Evolutionary conservation across 2,113 vertebrate genomes (phyloP), one percentile per base, ranked within the genome.

Genomic region (Sander vitreus): DNA sequence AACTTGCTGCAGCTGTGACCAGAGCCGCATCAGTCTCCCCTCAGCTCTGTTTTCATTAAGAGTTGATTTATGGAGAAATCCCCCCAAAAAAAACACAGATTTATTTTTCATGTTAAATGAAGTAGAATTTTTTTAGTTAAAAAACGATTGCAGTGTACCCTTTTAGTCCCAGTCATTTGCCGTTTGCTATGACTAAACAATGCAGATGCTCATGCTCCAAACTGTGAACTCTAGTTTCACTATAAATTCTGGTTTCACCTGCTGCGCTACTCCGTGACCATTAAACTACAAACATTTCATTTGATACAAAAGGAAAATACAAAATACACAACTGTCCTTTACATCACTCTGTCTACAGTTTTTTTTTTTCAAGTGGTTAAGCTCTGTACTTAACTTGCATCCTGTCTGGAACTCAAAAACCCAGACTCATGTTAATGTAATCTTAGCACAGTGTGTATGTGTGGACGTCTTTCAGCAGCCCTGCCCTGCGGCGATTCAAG

Each of bases 1-100:
- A 92, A 92, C 84, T 64, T 71, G 39, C 45, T 81, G 88, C 91
- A 91, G 90, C 87, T 93, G 92, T 81, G 90, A 78, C 88, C 85
- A 77, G 65, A 66, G 51, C 51, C 8, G 21, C 85, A 80, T 84
- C 82, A 75, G 73, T 72, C 73, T 71, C 50, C 27, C 19, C 58
- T 86, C 65, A 69, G 72, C 75, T 88, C 81, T 21, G 73, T 88
- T 87, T 86, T 92, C 88, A 92, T 88, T 83, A 91, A 47, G 50
- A 66, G 3, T 43, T 87, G 89, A 91, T 91, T 91, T 76, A 90
- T 88, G 77, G 55, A 58, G 21, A 73, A 80, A 74, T 77, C 14
- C 43, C 8, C 5, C 0, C 4, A 33, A 12, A 73, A 59, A 51
- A 21, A 70, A 69, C 54, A 65, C 51, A 33, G 70, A 76, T 83